Conservation (phyloP, 2,113 vertebrate species). For the Riparia riparia region DNA sequence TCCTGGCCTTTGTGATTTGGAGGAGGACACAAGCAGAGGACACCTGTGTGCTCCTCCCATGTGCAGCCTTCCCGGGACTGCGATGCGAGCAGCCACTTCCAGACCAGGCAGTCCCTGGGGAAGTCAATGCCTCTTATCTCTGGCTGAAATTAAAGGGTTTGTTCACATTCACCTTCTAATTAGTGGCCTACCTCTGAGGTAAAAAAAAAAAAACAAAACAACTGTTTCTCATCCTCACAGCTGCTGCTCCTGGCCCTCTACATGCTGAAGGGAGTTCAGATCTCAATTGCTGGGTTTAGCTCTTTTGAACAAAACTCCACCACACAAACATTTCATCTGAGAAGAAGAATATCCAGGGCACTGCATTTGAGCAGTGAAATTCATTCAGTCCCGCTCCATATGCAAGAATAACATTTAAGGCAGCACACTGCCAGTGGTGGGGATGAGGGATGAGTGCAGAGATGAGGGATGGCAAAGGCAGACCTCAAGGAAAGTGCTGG, state of each 20-base stretch:
- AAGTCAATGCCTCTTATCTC: not conserved
- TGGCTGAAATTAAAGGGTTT: not conserved
- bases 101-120: not conserved
- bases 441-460: not conserved
- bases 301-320: not conserved
- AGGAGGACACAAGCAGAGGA: not conserved
- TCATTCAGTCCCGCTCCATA: not conserved
- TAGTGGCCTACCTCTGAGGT: not conserved
- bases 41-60: not conserved
- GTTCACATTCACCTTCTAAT: not conserved
- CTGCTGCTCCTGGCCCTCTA: not conserved
- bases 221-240: not conserved
- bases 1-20: not conserved
- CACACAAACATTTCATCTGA: not conserved
- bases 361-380: not conserved
- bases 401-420: not conserved
- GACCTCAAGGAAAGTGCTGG: not conserved
- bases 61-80: not conserved
- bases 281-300: not conserved
- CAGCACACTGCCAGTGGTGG: not conserved
- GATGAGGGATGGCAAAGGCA: not conserved
- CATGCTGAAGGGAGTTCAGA: accelerated
- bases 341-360: not conserved
- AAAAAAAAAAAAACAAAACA: not conserved
- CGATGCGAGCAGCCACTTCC: not conserved